These are phyloP conservation scores for Sylvilagus floridanus DNA, from an alignment of 2,797 vertebrate genomes.

Conservation along the genomic window DNA sequence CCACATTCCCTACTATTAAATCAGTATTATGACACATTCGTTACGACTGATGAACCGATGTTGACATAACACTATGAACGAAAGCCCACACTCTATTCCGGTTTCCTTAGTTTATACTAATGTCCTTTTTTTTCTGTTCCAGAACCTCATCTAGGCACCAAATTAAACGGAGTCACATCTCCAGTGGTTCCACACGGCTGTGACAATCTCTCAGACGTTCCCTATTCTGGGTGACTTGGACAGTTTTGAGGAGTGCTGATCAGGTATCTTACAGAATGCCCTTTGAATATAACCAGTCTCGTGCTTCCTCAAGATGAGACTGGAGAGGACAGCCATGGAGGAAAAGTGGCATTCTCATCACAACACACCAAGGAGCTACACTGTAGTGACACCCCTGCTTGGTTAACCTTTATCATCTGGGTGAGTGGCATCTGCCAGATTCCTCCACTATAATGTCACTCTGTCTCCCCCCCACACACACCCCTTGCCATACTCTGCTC, in stretches of 20 bases:
- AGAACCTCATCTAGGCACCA: not conserved
- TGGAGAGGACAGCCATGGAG: not conserved
- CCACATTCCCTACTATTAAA: not conserved
- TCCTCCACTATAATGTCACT: not conserved
- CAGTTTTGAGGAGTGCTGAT: not conserved
- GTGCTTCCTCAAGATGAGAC: not conserved
- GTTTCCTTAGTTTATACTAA: not conserved
- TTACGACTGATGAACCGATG: not conserved
- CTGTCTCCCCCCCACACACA: not conserved
- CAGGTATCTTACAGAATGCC: not conserved
- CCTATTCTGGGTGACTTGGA: not conserved
- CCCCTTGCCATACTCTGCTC: not conserved
- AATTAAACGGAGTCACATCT: not conserved
- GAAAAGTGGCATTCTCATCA: not conserved
- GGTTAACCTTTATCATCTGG: not conserved
- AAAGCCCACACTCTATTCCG: not conserved
- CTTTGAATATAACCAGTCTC: not conserved
- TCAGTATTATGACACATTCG: too few relatives aligned
- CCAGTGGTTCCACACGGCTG: not conserved
- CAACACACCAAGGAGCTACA: not conserved
- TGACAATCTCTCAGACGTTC: not conserved
- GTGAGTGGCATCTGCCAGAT: not conserved
- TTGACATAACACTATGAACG: not conserved
- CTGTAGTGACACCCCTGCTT: not conserved
- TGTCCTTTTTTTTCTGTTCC: not conserved